Evolutionary conservation across 2,888 invertebrate species (phyloP).

Genomic region (Troides helena): DNA sequence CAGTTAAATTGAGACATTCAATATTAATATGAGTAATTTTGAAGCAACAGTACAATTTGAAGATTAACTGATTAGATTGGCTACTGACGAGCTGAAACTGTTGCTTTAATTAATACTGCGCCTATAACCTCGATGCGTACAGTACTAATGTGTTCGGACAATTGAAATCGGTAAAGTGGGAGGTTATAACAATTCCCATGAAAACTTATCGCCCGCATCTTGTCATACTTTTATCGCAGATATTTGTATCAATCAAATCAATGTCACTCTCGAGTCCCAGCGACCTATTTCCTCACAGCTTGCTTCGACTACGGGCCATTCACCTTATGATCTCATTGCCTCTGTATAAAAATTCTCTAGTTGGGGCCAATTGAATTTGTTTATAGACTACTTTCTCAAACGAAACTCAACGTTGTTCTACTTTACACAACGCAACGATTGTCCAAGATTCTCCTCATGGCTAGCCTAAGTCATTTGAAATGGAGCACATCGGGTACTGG

Average conservation of each 20-base stretch:
- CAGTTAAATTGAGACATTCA: neutral
- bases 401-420: slow-evolving; percentile 59
- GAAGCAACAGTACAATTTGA: slow-evolving; percentile 4
- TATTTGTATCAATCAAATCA: slow-evolving; percentile 47
- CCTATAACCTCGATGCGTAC: slow-evolving; percentile 24
- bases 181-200: slow-evolving; percentile 25
- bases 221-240: slow-evolving; percentile 19
- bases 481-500: neutral
- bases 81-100: slow-evolving; percentile 13
- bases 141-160: slow-evolving; percentile 8
- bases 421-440: slow-evolving; percentile 40
- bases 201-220: slow-evolving; percentile 17
- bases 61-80: slow-evolving; percentile 4
- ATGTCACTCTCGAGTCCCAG: slow-evolving; percentile 66
- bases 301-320: slow-evolving; percentile 59
- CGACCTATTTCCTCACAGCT: slow-evolving; percentile 61
- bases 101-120: slow-evolving; percentile 23
- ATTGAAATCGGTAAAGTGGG: slow-evolving; percentile 15
- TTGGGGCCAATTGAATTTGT: slow-evolving; percentile 74
- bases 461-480: slow-evolving; percentile 4
- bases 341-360: slow-evolving; percentile 71
- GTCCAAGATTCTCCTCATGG: slow-evolving; percentile 6
- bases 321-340: slow-evolving; percentile 76
- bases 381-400: slow-evolving; percentile 68
- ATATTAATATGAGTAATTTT: slow-evolving; percentile 5